Base-by-base conservation (phyloP, 1,140 invertebrate genomes). In the Eumeta japonica region DNA sequence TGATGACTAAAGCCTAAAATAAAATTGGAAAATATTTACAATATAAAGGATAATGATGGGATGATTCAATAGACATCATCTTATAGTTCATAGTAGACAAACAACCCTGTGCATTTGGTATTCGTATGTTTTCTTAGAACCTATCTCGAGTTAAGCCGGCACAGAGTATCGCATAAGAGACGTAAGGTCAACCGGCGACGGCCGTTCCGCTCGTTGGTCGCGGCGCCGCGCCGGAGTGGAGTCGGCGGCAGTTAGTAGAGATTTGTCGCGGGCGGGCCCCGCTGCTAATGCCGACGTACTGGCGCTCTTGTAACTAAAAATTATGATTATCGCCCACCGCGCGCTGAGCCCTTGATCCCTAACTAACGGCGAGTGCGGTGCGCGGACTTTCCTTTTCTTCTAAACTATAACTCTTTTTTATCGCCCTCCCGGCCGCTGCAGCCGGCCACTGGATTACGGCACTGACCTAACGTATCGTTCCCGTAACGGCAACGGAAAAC, bases 341-440 rank as follows among this genome's bases (percentile, higher is more conserved):
- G 62, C 54, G 50, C 61, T 67, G 66, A 71, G 57, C 70, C 54
- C 55, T 74, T 74, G 64, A 74, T 67, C 70, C 66, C 52, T 56
- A 63, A 68, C 65, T 73, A 73, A 67, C 63, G 67, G 62, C 52
- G 47, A 44, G 45, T 37, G 48, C 47, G 53, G 48, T 53, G 41
- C 20, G 20, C n/a, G 49, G 58, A 71, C 66, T 74, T 71, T 67
- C 64, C 63, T 71, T 71, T 71, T 71, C 66, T 60, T 64, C 58
- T 58, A 35, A 58, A 67, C 64, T 64, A 74, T 74, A 74, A 74
- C 70, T 74, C 70, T 74, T 74, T 74, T 74, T 74, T 74, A 74
- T 74, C 70, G 60, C 63, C 55, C 41, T 39, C 39, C 43, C 55
- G 47, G 43, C 33, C 33, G 46, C 39, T 63, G 61, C 63, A 67